A percentile compares a stretch with the other conserved stretches of the same genome.
These are phyloP conservation scores for Amorpha juglandis DNA, from an alignment of 2,888 invertebrate species.

Conservation along the genomic window DNA sequence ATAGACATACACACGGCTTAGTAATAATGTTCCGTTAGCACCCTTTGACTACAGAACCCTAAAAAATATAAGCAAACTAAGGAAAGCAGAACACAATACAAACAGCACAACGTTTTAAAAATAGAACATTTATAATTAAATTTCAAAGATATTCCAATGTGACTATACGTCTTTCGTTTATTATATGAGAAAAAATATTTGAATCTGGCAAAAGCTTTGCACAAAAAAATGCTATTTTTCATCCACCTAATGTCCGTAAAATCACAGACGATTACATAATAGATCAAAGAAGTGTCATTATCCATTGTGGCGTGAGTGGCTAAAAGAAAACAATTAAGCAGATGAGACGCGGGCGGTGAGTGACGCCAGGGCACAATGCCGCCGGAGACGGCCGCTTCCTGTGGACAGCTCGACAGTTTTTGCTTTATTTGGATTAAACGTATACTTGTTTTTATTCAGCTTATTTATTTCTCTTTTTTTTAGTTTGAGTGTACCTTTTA, in stretches of 20 bases:
- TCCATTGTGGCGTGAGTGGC: conserved; percentile 71
- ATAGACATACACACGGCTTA: too few relatives aligned
- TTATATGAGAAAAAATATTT: neutral
- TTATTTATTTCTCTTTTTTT: neutral
- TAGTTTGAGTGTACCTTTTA: too few relatives aligned
- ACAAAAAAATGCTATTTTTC: too few relatives aligned
- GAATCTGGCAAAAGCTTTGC: neutral
- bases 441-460: neutral
- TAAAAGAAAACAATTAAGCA: conserved; percentile 80
- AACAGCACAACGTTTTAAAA: too few relatives aligned
- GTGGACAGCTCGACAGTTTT: conserved; percentile 59
- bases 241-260: conserved; percentile 33
- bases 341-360: conserved; percentile 59
- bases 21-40: too few relatives aligned
- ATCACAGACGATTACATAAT: conserved; percentile 41
- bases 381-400: conserved; percentile 72
- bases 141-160: neutral
- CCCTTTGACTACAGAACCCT: too few relatives aligned
- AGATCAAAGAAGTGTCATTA: conserved; percentile 77
- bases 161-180: neutral
- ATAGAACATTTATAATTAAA: too few relatives aligned
- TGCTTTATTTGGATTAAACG: conserved; percentile 33
- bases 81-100: too few relatives aligned
- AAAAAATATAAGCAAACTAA: too few relatives aligned
- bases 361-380: conserved; percentile 61